Evolutionary conservation across 1,140 invertebrate genomes (phyloP), one percentile per base, ranked within the genome.

Genomic region (Hydropsyche tenuis): DNA sequence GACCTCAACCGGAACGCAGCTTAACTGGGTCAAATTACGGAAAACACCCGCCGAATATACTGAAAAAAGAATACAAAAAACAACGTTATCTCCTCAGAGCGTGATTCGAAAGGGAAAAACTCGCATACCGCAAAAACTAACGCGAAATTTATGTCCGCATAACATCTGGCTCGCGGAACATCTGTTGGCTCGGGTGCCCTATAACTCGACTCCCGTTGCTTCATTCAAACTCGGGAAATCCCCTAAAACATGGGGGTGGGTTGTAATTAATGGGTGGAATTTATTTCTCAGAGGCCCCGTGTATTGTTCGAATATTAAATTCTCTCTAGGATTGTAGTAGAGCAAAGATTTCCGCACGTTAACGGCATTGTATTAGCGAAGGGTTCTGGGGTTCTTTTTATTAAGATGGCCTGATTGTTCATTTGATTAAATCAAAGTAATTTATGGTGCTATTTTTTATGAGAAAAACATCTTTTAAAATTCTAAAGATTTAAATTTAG

Each of bases 131-230:
- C 12, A 60, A 9, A 27, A 60, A 12, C 7, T 60, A 60, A 22
- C 23, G 27, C 6, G 37, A n/a, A 30, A 68, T 68, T 68, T 68
- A 68, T 68, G 65, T 68, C 23, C 42, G 65, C 23, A 25, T 22
- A 43, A 68, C 65, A 68, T 68, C 65, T 68, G 65, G 65, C 43
- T 7, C 43, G 5, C 3, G 6, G 65, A 68, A 68, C 65, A 68
- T 68, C 65, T 68, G 65, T 68, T 68, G 65, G 65, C 43, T 60
- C 23, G 22, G 20, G 9, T 37, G 30, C 30, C 30, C 30, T 9
- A 37, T 37, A 37, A 9, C 9, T 12, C 56, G 12, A 27, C n/a
- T 53, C 18, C 9, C 2, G 20, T 22, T 20, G 12, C 23, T 27
- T 23, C 56, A 25, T 53, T 18, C 48, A 53, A 53, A 18, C 48